phyloP scores from a whole-genome alignment of 2,888 invertebrate species.

The Microdon myrmicae region DNA sequence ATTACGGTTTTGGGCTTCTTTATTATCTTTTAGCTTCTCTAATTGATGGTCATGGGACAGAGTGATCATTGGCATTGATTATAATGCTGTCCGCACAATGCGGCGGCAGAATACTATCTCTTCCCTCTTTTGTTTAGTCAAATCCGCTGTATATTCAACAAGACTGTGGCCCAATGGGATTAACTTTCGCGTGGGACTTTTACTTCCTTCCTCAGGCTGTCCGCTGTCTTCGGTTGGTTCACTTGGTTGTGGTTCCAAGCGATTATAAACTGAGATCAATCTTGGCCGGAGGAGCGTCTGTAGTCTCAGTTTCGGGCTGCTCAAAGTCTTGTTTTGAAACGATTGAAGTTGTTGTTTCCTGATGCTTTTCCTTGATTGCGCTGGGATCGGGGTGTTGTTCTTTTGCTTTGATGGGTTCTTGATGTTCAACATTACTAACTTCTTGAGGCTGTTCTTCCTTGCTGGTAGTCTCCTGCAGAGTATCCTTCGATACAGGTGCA shows the following conservation, averaged over 20 bases:
- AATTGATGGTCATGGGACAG: slow-evolving; percentile 63
- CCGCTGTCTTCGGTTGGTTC: slow-evolving; percentile 9
- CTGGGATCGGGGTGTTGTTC: slow-evolving; percentile 13
- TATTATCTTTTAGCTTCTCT: slow-evolving; percentile 71
- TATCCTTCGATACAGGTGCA: slow-evolving; percentile 2
- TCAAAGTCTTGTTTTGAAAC: slow-evolving; percentile 7
- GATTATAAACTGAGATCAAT: slow-evolving; percentile 53
- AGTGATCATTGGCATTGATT: too few species aligned
- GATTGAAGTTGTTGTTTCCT: not conserved
- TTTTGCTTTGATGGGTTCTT: slow-evolving; percentile 17
- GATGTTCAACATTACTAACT: slow-evolving; percentile 12
- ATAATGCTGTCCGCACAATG: slow-evolving; percentile 57
- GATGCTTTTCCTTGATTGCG: slow-evolving; percentile 14
- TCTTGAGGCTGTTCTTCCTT: not conserved
- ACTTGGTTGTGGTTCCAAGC: slow-evolving; percentile 28
- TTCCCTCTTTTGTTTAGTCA: slow-evolving; percentile 53
- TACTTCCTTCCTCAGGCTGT: slow-evolving; percentile 12
- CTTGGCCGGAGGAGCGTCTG: slow-evolving; percentile 38
- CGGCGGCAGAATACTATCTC: slow-evolving; percentile 60
- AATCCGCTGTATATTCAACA: slow-evolving; percentile 30
- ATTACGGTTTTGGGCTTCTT: slow-evolving; percentile 72
- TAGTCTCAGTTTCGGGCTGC: slow-evolving; percentile 6
- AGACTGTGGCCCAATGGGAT: slow-evolving; percentile 55
- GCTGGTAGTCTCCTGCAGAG: not conserved
- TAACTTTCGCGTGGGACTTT: slow-evolving; percentile 41